phyloP scores from a whole-genome alignment of 2,113 vertebrate species.

The Lethenteron reissneri region DNA sequence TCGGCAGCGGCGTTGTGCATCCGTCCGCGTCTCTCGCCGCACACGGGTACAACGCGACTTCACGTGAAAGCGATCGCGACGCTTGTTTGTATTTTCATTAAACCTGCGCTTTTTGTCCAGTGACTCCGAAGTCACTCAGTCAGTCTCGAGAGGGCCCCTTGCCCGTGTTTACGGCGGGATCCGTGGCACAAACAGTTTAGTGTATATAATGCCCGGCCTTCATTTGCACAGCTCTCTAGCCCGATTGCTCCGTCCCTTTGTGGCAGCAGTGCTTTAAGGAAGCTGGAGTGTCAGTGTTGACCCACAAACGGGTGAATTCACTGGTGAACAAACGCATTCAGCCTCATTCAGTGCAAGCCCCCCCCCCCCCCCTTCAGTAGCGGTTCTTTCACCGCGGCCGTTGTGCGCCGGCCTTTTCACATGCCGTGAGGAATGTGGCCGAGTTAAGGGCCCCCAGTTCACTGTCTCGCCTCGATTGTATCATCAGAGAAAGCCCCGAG shows the following conservation, averaged over 20 bases:
- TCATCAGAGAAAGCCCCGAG: background rate
- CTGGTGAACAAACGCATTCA: slow-evolving; percentile 1
- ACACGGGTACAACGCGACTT: background rate
- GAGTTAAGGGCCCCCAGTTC: background rate
- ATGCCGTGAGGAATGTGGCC: slow-evolving; percentile 1
- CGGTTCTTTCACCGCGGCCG: background rate
- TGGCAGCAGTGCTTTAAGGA: background rate
- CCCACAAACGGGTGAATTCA: background rate
- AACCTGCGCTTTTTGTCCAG: background rate
- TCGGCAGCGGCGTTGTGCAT: no score
- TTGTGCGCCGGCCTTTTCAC: background rate
- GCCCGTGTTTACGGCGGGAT: background rate
- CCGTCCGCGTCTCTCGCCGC: no score
- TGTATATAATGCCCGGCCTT: background rate
- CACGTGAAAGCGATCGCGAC: background rate
- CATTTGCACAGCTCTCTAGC: background rate
- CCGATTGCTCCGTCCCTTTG: background rate
- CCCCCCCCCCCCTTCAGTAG: background rate
- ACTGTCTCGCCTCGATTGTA: background rate
- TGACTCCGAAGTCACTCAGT: background rate
- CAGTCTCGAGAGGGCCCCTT: background rate
- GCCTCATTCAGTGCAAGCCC: background rate
- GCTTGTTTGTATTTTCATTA: background rate
- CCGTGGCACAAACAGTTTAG: background rate
- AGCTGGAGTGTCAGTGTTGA: background rate